Conservation (phyloP, 2,797 vertebrate species). For the Alfaro cultratus region DNA sequence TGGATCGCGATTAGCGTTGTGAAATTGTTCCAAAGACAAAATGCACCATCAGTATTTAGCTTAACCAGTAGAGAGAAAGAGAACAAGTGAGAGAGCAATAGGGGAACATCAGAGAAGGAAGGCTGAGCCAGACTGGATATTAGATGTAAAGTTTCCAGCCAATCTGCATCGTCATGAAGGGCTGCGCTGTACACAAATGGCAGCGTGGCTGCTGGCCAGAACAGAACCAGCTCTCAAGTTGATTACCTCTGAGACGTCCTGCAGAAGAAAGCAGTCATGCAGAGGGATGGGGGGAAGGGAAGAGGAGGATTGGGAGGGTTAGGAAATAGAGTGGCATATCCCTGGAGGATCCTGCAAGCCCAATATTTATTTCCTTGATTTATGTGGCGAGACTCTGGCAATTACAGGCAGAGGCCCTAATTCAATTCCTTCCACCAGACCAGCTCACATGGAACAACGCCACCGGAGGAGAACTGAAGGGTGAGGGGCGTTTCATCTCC, state of each 20-base stretch:
- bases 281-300: conserved; percentile 18
- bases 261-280: conserved; percentile 57
- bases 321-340: conserved; percentile 56
- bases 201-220: conserved; percentile 35
- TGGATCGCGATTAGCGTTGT: background rate
- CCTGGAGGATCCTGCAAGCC: conserved; percentile 62
- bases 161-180: conserved; percentile 54
- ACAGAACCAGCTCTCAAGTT: conserved; percentile 63
- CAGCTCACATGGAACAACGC: conserved; percentile 57
- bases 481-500: background rate
- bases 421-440: conserved; percentile 71
- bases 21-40: background rate
- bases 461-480: conserved; percentile 26
- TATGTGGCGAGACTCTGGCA: conserved; percentile 74
- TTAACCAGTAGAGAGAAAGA: conserved; percentile 24
- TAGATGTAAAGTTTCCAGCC: conserved; percentile 15
- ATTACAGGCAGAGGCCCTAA: conserved; percentile 72
- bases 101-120: background rate
- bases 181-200: conserved; percentile 55
- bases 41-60: conserved; percentile 12
- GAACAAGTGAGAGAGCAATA: no score
- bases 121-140: conserved; percentile 4
- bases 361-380: conserved; percentile 83
- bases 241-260: conserved; percentile 75
- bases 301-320: background rate